Base-by-base conservation (phyloP, 2,888 invertebrate genomes). In the Epirrhoe tristata region DNA sequence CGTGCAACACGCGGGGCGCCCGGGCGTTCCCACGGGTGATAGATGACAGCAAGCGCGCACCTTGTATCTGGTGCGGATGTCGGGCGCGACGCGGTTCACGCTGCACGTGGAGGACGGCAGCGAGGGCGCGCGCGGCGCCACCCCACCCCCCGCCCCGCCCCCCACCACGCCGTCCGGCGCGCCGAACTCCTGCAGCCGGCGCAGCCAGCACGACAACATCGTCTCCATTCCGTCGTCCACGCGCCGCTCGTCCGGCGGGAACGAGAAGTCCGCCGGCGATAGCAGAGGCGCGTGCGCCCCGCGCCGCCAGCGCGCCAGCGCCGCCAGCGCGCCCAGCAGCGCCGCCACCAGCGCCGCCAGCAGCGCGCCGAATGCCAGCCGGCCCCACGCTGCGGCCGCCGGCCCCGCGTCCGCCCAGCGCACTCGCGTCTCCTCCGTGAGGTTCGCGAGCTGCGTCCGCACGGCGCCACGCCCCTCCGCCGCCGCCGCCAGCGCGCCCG, bases 191-290 rank as follows among this genome's bases (percentile, higher is more conserved):
- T 97, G 97, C 69, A 97, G 90, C 82, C 97, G 97, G 83, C 97
- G 97, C 70, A 97, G 88, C 97, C 97, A 97, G 83, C 97, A 97
- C 79, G 97, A 96, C 16, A 97, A 94, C 97, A 97, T 97, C 63
- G 96, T 96, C 86, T 97, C 97, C 87, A 97, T 97, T 66, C 97
- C 97, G 83, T 97, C 97, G 55, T 88, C 90, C 48, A 90, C 87
- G 67, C 89, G 85, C 46, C 81, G 81, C 74, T 89, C 90, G 72
- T 87, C 81, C 74, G 85, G 79, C 72, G 89, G 84, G 73, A 84
- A 84, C 17, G 80, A 70, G 73, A 87, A 83, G 65, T 87, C 82
- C 0, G 66, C 61, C 7, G 81, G 74, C n/a, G 76, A 59, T 5
- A 85, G 79, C 74, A 87, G 55, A 74, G 61, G 61, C 1, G 63